These are phyloP conservation scores for Tenthredo mesomela DNA, from an alignment of 2,888 invertebrate species.

Conservation along the genomic window DNA sequence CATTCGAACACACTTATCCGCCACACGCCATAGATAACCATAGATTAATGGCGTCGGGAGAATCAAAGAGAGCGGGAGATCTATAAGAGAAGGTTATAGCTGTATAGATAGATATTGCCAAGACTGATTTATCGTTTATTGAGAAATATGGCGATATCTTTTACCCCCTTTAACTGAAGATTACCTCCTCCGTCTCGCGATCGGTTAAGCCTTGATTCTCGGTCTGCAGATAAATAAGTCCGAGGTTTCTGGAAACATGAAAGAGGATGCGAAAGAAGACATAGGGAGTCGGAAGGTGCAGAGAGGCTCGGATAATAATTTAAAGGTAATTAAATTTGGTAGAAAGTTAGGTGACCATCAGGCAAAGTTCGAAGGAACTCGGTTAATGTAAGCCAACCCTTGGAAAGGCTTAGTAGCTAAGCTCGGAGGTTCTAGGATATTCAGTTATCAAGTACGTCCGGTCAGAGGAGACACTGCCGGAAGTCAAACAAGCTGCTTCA, in stretches of 20 bases:
- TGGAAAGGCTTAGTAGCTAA: conserved; percentile 73
- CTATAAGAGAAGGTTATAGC: conserved; percentile 62
- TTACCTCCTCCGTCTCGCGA: not conserved
- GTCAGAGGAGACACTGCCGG: conserved; percentile 72
- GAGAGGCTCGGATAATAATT: conserved; percentile 17
- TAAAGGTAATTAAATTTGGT: conserved; percentile 16
- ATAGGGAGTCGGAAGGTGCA: not conserved
- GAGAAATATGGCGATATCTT: conserved; percentile 75
- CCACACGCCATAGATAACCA: conserved; percentile 77
- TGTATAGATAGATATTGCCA: conserved; percentile 58
- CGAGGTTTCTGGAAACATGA: not conserved
- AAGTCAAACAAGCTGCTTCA: conserved; percentile 74
- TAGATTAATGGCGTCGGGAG: conserved; percentile 76
- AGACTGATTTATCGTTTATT: conserved; percentile 77
- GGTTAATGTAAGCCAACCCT: conserved; percentile 58
- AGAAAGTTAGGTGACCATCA: conserved; percentile 42
- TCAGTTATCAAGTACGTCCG: conserved; percentile 74
- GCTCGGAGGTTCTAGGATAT: conserved; percentile 58
- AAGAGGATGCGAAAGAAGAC: not conserved
- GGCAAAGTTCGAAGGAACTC: conserved; percentile 49
- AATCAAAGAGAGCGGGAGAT: conserved; percentile 68
- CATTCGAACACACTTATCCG: conserved; percentile 77
- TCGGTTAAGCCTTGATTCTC: conserved; percentile 15
- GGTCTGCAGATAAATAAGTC: not conserved
- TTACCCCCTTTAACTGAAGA: conserved; percentile 53